Percentiles rank a stretch among this genome's conserved stretches.
phyloP scores from a whole-genome alignment of 2,113 vertebrate species.

The Phalacrocorax aristotelis region DNA sequence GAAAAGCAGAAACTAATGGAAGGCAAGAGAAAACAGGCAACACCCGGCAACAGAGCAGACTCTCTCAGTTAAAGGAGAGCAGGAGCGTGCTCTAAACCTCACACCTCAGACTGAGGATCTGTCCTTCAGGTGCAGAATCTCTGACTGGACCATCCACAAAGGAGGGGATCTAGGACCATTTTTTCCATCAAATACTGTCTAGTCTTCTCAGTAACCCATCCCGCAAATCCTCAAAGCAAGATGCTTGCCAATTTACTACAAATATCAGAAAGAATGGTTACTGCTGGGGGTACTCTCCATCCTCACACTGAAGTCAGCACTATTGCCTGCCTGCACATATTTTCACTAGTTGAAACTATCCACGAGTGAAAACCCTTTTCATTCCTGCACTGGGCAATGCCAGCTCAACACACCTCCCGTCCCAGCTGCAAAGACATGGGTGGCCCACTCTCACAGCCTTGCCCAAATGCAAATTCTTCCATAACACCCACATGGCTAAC shows the following conservation, averaged over 20 bases:
- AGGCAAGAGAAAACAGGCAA: background rate
- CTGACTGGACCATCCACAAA: background rate
- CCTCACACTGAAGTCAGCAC: background rate
- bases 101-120: background rate
- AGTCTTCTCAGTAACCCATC: background rate
- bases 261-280: background rate
- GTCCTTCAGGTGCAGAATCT: background rate
- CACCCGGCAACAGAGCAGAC: background rate
- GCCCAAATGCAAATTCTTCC: background rate
- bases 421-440: background rate
- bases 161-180: background rate
- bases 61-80: background rate
- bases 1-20: background rate
- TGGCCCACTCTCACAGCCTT: background rate
- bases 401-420: background rate
- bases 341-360: background rate
- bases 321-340: background rate
- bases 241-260: background rate
- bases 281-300: background rate
- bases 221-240: background rate
- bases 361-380: background rate
- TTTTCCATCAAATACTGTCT: background rate
- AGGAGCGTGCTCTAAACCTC: background rate
- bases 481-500: background rate
- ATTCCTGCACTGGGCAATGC: background rate